Conservation (phyloP, 2,113 vertebrate genomes). For the Petroica traversi region DNA sequence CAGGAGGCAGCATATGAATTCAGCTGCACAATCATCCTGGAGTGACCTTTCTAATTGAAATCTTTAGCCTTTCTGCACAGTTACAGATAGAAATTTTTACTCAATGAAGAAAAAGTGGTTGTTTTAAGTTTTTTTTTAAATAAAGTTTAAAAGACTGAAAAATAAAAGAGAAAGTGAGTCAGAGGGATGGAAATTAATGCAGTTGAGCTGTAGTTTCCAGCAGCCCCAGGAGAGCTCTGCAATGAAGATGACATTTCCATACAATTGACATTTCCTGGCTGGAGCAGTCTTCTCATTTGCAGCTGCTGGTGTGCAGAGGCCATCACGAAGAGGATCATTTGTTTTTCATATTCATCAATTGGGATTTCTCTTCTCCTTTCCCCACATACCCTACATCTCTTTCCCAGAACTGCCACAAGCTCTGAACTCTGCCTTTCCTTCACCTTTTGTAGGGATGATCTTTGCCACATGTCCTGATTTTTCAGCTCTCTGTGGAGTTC, state of each 20-base stretch:
- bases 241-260: constrained; percentile 65
- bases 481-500: not conserved
- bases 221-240: constrained; percentile 16
- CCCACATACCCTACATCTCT: not conserved
- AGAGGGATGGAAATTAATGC: constrained; percentile 43
- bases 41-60: constrained; percentile 51
- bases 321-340: constrained; percentile 48
- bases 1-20: not conserved
- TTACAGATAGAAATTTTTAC: not conserved
- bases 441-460: not conserved
- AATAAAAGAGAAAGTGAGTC: not conserved
- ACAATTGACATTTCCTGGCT: constrained; percentile 55
- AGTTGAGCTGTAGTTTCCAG: not conserved
- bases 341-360: constrained; percentile 29
- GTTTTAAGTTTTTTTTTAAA: not conserved
- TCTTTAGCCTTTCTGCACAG: constrained; percentile 42
- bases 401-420: not conserved
- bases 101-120: not conserved
- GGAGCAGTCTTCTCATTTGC: constrained; percentile 40
- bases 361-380: not conserved
- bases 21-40: not conserved
- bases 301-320: constrained; percentile 22
- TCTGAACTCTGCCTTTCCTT: not conserved
- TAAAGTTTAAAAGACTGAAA: constrained; percentile 52
- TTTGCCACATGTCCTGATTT: not conserved